Evolutionary conservation across 1,140 invertebrate species (phyloP), one percentile per base, ranked within the genome.

Genomic region (Belonocnema kinseyi): DNA sequence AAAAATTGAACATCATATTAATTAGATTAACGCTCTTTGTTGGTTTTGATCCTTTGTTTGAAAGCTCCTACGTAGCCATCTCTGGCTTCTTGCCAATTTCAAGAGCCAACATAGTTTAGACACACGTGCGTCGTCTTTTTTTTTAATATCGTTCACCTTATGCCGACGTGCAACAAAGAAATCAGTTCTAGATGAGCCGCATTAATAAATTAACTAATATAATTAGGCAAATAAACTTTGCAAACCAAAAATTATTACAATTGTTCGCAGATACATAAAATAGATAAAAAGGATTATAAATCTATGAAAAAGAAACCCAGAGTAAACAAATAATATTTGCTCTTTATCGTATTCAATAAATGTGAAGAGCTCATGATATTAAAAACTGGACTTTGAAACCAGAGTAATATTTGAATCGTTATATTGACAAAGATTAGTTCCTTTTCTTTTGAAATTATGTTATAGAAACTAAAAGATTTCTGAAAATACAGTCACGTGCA

Each of bases 31-130:
- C n/a, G n/a, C 75, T 73, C 81, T 82, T 82, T 82, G 81, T 82
- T 77, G 61, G 16, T 7, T 3, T n/a, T 66, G 71, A 81, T 77
- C 75, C 82, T 83, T 83, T 81, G 80, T 81, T 80, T 73, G 77
- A 74, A 74, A 77, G 75, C 72, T 77, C 58, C 71, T 21, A 19
- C 78, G 72, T 61, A 78, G 78, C 17, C 72, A 72, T 72, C 56
- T 73, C 56, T 81, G 82, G 82, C 79, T 21, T 13, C 4, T n/a
- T 52, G 73, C 77, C 81, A 80, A 77, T 52, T 77, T 76, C 51
- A 17, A 54, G 46, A 80, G 77, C 61, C 61, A 66, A 66, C 61
- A 40, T 14, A 66, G 61, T 66, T 66, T 26, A 66, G 61, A 16
- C 40, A 40, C 76, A 76, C 66, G 75, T 79, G 74, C 21, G 54